Base-by-base conservation (phyloP, 2,113 vertebrate species). In the Hydropotes inermis region DNA sequence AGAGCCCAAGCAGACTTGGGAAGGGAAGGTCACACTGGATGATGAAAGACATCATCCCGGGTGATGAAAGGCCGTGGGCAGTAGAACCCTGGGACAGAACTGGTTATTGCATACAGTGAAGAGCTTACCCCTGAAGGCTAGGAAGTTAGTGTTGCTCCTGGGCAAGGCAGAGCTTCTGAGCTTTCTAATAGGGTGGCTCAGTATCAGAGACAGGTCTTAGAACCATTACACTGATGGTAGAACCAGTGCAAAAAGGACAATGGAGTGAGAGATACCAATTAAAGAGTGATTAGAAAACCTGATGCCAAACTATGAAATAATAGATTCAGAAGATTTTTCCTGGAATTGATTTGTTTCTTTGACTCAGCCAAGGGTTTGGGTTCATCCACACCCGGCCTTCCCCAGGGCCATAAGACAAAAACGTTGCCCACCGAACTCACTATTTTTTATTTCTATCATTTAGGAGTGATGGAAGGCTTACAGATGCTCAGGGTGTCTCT, bases 381-480 rank as follows among this genome's bases (percentile, higher is more conserved):
- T 98, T 87, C 76, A 88, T 83, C 50, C 50, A 81, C 91, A 81
- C 12, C 39, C 9, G 81, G 67, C 10, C 50, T 94, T 78, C 70
- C 16, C 70, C 45, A 39, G 78, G 95, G 64, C 74, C 79, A 27
- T 7, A 76, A 61, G 91, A 94, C 74, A 86, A 79, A 70, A 95
- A 30, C 30, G 43, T 39, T 81, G 52, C 76, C 95, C 5, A 0
- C n/a, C 45, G 93, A 58, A 8, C 57, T 96, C 96, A 91, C 87
- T 94, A 5, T 28, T 76, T 94, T 96, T 93, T 87, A 89, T 84
- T 95, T 91, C 95, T 95, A 67, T 94, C 92, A 36, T 90, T 94
- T 87, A 96, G 95, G 89, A 97, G 93, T 93, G 97, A 87, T 1
- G 2, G 86, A 96, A 85, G 96, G 84, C 57, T 95, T 87, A 61